phyloP scores from a whole-genome alignment of 2,797 vertebrate species.

The Chlorospingus flavigularis region DNA sequence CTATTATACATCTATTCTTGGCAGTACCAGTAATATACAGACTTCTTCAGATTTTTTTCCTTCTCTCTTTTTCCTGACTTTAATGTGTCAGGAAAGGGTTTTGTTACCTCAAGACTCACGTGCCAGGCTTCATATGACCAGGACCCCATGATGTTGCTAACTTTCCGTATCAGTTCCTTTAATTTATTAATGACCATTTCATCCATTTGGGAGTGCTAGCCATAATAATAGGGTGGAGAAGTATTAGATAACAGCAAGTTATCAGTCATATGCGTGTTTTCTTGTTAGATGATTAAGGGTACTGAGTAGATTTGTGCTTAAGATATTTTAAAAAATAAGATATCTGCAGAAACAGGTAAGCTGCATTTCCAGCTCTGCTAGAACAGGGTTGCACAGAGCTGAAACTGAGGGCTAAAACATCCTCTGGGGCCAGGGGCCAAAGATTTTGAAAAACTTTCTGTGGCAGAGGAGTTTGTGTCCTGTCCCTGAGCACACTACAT shows the following conservation, averaged over 20 bases:
- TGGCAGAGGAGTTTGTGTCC: neutral
- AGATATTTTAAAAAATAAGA: neutral
- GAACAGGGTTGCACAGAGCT: neutral
- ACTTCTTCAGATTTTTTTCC: neutral
- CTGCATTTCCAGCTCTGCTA: neutral
- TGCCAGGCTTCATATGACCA: neutral
- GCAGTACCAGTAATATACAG: neutral
- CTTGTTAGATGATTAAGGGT: neutral
- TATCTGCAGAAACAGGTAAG: neutral
- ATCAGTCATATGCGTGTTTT: constrained; percentile 2
- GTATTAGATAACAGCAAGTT: neutral
- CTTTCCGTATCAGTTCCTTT: neutral
- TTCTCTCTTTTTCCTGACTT: neutral
- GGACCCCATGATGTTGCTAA: neutral
- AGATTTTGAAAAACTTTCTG: neutral
- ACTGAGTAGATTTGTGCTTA: constrained; percentile 31
- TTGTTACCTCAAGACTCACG: neutral
- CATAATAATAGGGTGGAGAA: constrained; percentile 40
- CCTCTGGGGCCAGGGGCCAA: neutral
- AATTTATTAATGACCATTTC: neutral
- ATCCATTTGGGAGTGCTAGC: constrained; percentile 36
- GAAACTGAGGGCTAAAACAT: neutral
- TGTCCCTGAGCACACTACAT: neutral
- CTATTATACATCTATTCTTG: neutral
- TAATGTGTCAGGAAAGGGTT: neutral